Evolutionary conservation across 2,113 vertebrate species (phyloP), one percentile per base, ranked within the genome.

Genomic region (Galeopterus variegatus): DNA sequence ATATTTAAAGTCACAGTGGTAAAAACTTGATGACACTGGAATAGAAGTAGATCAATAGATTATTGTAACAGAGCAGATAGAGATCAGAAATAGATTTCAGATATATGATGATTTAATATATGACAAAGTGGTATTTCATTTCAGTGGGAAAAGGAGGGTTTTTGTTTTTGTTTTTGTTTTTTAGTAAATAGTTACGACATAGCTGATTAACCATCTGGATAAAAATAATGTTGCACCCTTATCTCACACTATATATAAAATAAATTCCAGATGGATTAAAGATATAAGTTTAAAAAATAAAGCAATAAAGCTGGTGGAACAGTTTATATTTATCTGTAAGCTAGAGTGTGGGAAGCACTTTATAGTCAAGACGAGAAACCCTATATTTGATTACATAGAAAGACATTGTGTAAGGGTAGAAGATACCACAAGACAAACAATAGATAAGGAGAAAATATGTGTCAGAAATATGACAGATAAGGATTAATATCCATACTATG

Each of bases 171-270:
- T 64, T 75, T 56, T 21, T 58, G 58, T 77, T 93, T 90, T 70
- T 52, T 28, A 94, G 62, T 77, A 95, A 94, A 84, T 88, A 64
- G 24, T 82, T 94, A 52, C 67, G 70, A 90, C 50, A 94, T 87
- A 96, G 81, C 92, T 96, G 93, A 90, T 93, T 92, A 97, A 79
- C 73, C 79, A 97, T 92, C 95, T 97, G 75, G 58, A 58, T 92
- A 76, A 95, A 95, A 97, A 89, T 94, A 79, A 94, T 93, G 52
- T 96, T 96, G 75, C 31, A 72, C 60, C 54, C 60, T 64, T 90
- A 93, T 96, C 77, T 96, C 82, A 94, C 31, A 72, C 50, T 85
- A 24, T 90, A 50, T 83, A 79, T 84, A 88, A 69, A 75, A 88
- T 97, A 97, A 95, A 80, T 90, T 95, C 83, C 93, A 97, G 75